These are phyloP conservation scores for Dicentrarchus labrax DNA, from an alignment of 2,113 vertebrate genomes.

Conservation along the genomic window DNA sequence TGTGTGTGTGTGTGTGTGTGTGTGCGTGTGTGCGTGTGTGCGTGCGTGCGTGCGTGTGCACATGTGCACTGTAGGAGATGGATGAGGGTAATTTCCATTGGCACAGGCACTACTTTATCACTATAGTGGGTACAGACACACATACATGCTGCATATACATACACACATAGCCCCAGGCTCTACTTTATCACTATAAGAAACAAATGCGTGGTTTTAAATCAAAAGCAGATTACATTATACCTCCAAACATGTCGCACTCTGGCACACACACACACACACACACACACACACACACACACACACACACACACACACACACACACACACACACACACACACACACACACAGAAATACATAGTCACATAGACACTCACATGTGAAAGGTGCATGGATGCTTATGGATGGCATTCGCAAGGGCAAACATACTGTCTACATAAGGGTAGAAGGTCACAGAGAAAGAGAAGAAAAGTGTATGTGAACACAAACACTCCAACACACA, in stretches of 20 bases:
- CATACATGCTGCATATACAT: slow-evolving; percentile 37
- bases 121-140: slow-evolving; percentile 72
- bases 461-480: background rate
- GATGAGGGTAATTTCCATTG: slow-evolving; percentile 87
- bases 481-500: background rate
- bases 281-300: background rate
- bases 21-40: background rate
- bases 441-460: slow-evolving; percentile 11
- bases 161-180: slow-evolving; percentile 71
- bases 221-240: slow-evolving; percentile 60
- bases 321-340: background rate
- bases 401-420: slow-evolving; percentile 17
- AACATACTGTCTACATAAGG: slow-evolving; percentile 4
- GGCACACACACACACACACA: background rate
- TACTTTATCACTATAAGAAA: slow-evolving; percentile 82
- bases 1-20: background rate
- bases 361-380: background rate
- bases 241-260: slow-evolving; percentile 16
- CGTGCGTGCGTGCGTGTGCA: background rate
- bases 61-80: slow-evolving; percentile 71
- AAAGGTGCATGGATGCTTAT: background rate
- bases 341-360: background rate
- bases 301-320: background rate
- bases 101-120: slow-evolving; percentile 84
- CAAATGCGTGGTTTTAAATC: slow-evolving; percentile 78